Base-by-base conservation (phyloP, 2,797 vertebrate species). In the Tenualosa ilisha region DNA sequence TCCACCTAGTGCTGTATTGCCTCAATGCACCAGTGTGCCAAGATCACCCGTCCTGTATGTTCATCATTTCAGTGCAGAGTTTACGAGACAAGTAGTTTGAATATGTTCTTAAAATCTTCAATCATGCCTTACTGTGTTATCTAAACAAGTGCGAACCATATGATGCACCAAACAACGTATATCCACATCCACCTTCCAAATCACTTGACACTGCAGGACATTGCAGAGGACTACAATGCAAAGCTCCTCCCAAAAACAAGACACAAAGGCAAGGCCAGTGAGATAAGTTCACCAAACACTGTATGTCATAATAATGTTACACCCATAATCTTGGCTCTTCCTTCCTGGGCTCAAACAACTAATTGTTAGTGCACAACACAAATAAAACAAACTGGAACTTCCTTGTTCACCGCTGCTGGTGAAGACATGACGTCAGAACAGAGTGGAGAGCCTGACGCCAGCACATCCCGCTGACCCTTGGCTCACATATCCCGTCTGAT, bases 361-460 rank as follows among this genome's bases (percentile, higher is more conserved):
- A 46, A 79, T 79, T 43, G 37, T 79, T 46, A 46, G 37, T 46
- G 40, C 40, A 46, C 81, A 20, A 82, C 49, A 46, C 72, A 79
- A 37, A 79, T 8, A 79, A 20, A 79, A 79, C 72, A 79, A 79
- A 20, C 72, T 46, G 17, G 72, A 17, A 13, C 72, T 79, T 79
- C 37, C 72, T 79, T 40, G 72, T 46, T 46, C 72, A 22, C 43
- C 17, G 13, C 72, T 46, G 40, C 40, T 79, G 37, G 72, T 79
- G 72, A 79, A 22, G 37, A 46, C 72, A 43, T 22, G 72, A 79
- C 72, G 72, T 22, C 81, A 82, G 46, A 40, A 79, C 40, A 46
- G 72, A 20, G 15, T 31, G 40, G 40, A 17, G 72, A 79, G 72
- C 20, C 72, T 79, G 72, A 79, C 72, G 72, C 72, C 72, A 79